Conservation (phyloP, 1,140 invertebrate genomes). For the Trichogramma pretiosum region DNA sequence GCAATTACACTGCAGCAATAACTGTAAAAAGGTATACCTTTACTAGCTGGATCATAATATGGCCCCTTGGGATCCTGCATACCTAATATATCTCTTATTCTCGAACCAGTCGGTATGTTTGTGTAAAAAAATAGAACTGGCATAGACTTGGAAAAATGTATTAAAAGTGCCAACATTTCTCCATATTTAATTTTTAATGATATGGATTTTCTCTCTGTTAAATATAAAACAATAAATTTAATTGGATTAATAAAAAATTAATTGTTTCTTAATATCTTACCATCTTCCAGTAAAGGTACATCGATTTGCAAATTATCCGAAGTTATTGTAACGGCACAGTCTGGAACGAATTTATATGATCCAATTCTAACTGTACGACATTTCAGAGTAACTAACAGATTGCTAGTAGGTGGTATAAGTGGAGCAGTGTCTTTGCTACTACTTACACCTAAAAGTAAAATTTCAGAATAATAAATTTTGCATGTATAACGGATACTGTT, state of each 20-base stretch:
- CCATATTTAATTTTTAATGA: slow-evolving; percentile 53
- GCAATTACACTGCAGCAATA: too few species aligned
- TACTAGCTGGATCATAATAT: slow-evolving; percentile 55
- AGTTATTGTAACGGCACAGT: slow-evolving; percentile 58
- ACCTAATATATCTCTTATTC: slow-evolving; percentile 60
- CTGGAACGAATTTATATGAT: slow-evolving; percentile 64
- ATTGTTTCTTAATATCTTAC: slow-evolving; percentile 31
- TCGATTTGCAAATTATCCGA: slow-evolving; percentile 56
- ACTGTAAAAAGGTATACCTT: too few species aligned
- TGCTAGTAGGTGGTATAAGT: too few species aligned
- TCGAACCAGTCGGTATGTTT: slow-evolving; percentile 52
- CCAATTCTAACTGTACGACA: slow-evolving; percentile 73
- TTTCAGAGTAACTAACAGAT: slow-evolving; percentile 43
- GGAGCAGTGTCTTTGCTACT: slow-evolving; percentile 35
- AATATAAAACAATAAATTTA: slow-evolving; percentile 13
- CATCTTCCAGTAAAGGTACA: slow-evolving; percentile 56
- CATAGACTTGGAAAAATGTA: slow-evolving; percentile 62
- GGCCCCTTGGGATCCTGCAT: slow-evolving; percentile 41
- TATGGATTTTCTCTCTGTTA: slow-evolving; percentile 40
- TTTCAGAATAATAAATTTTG: not conserved
- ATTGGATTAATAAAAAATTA: slow-evolving; percentile 1
- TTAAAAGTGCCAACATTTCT: slow-evolving; percentile 63
- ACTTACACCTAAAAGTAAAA: slow-evolving; percentile 29
- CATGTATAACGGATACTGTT: slow-evolving; percentile 18
- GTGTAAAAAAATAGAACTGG: slow-evolving; percentile 74